Conservation (phyloP, 2,888 invertebrate genomes). For the Drosophila borborema region DNA sequence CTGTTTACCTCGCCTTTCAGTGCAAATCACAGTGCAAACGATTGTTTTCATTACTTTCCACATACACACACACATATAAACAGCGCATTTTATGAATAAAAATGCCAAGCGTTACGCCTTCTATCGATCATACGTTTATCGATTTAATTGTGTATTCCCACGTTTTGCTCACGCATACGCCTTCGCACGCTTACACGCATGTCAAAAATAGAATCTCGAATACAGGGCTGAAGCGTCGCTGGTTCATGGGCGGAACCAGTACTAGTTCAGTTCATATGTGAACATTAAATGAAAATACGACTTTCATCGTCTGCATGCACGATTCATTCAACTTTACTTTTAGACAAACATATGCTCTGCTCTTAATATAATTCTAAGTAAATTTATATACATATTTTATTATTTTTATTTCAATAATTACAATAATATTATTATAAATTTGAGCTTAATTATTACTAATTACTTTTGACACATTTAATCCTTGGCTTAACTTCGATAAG, state of each 20-base stretch:
- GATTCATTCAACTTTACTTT: neutral
- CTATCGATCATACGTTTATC: constrained; percentile 75
- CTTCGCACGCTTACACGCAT: constrained; percentile 8
- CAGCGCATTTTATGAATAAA: constrained; percentile 61
- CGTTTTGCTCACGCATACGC: constrained; percentile 31
- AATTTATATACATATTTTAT: neutral
- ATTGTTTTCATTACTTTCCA: constrained; percentile 37
- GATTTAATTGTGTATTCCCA: constrained; percentile 41
- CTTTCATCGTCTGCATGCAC: fast-evolving
- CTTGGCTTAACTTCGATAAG: no score
- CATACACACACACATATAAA: constrained; percentile 19
- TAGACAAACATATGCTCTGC: neutral
- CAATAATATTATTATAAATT: no score
- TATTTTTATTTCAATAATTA: no score
- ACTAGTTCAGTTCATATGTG: constrained; percentile 1
- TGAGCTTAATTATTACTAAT: no score
- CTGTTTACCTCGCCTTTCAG: constrained; percentile 46
- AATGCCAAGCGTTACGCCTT: constrained; percentile 51
- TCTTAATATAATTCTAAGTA: no score
- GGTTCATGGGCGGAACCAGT: constrained; percentile 26
- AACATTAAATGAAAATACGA: neutral
- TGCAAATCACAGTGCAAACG: constrained; percentile 26
- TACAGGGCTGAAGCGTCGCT: constrained; percentile 49
- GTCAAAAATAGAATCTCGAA: constrained; percentile 31
- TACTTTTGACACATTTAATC: no score